phyloP scores from a whole-genome alignment of 2,113 vertebrate genomes.

The Lophius piscatorius region DNA sequence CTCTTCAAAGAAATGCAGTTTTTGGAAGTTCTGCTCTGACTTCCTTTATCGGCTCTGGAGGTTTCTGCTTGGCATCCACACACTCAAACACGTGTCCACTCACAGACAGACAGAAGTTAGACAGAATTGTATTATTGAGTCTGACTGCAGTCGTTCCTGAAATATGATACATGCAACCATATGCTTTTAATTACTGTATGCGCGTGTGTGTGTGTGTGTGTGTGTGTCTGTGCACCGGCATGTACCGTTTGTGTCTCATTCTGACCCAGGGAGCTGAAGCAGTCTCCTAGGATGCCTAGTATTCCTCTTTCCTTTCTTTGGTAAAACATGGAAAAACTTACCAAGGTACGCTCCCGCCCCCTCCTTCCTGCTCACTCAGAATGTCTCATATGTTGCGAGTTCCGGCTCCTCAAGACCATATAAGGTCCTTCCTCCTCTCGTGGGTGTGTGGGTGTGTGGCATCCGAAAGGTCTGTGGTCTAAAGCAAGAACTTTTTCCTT shows the following conservation, averaged over 20 bases:
- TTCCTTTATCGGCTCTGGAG: too few relatives aligned
- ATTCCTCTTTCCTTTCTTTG: constrained; percentile 61
- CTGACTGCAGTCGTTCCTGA: constrained; percentile 63
- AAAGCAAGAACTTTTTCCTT: constrained; percentile 57
- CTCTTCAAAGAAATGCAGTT: too few relatives aligned
- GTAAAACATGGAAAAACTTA: constrained; percentile 74
- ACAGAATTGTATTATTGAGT: constrained; percentile 64
- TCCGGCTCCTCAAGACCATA: constrained; percentile 54
- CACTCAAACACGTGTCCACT: not conserved
- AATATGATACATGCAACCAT: constrained; percentile 71
- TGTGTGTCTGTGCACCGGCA: not conserved
- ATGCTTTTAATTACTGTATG: constrained; percentile 71
- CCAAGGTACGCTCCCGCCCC: constrained; percentile 32
- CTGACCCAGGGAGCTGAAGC: constrained; percentile 41
- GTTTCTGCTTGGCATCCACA: too few relatives aligned
- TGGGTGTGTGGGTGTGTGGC: constrained; percentile 50
- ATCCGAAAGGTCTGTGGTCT: constrained; percentile 61
- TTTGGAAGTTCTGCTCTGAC: too few relatives aligned
- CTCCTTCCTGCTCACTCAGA: constrained; percentile 54
- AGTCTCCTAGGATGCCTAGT: constrained; percentile 49
- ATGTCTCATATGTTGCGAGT: constrained; percentile 48
- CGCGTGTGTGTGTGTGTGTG: constrained; percentile 22
- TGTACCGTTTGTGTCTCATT: constrained; percentile 57
- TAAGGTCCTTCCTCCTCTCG: constrained; percentile 54
- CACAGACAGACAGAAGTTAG: constrained; percentile 8